A percentile compares a stretch with the other conserved stretches of the same genome.
These are phyloP conservation scores for Coleophora flavipennella DNA, from an alignment of 2,888 invertebrate species.

Conservation along the genomic window DNA sequence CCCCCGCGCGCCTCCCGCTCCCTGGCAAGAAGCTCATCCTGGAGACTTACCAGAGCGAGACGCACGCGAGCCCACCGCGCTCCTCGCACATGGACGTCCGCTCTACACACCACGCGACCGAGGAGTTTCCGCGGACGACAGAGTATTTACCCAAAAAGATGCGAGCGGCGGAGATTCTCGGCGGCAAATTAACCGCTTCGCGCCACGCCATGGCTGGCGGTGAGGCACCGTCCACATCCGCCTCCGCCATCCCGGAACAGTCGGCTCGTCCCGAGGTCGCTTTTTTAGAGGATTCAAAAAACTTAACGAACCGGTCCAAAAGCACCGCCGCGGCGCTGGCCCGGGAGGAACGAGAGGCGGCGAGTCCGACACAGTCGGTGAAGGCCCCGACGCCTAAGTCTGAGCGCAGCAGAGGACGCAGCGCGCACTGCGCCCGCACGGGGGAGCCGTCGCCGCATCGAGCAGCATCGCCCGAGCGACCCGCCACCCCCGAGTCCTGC, in stretches of 20 bases:
- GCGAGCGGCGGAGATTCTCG: constrained; percentile 64
- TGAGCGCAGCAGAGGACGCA: constrained; percentile 29
- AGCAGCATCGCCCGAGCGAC: constrained; percentile 41
- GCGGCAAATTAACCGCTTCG: constrained; percentile 52
- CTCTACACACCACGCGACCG: constrained; percentile 17
- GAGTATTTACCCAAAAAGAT: constrained; percentile 68
- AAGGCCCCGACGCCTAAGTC: constrained; percentile 65
- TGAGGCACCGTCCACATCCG: constrained; percentile 18
- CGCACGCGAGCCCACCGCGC: constrained; percentile 32
- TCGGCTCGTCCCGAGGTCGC: constrained; percentile 46
- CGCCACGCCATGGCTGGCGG: constrained; percentile 30
- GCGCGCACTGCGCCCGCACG: constrained; percentile 31
- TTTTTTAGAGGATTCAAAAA: constrained; percentile 73
- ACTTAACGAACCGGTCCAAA: constrained; percentile 71
- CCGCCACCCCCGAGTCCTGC: constrained; percentile 58
- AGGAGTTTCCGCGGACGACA: constrained; percentile 40
- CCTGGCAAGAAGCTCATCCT: constrained; percentile 67
- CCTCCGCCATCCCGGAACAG: constrained; percentile 24
- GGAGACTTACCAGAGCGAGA: constrained; percentile 63
- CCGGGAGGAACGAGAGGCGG: constrained; percentile 68
- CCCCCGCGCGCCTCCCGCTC: constrained; percentile 44
- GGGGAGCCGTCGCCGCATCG: constrained; percentile 48
- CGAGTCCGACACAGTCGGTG: constrained; percentile 67
- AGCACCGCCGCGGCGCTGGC: constrained; percentile 73
- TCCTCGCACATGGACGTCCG: constrained; percentile 7